Base-by-base conservation (phyloP, 2,888 invertebrate species). In the Gymnoscelis rufifasciata region DNA sequence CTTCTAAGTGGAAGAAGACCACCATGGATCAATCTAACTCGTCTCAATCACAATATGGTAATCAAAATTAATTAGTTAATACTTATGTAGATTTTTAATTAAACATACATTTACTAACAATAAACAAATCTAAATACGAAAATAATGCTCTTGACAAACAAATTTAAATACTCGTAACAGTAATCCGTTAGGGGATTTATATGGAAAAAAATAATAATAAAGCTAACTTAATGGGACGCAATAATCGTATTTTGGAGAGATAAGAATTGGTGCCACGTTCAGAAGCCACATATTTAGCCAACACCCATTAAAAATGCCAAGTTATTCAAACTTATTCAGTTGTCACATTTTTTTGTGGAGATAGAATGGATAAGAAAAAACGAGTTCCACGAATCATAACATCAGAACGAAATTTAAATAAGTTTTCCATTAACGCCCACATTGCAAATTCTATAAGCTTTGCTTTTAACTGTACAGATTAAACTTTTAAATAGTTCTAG, bases 351-450 rank as follows among this genome's bases (percentile, higher is more conserved):
- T 19, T 39, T 37, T 19, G 36, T 38, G 15, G 1, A 44, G 37
- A 38, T 38, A 39, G 54, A 36, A 38, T 48, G 19, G 40, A 60
- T 37, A 38, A n/a, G 31, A 23, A 38, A 2, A 39, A 63, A 63
- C 61, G 52, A 53, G 61, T 64, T 60, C 54, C 54, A 57, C 59
- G 62, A 57, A 57, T 61, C 24, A 48, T 56, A 62, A 60, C 59
- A 5, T 37, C 19, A 7, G 3, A 11, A 26, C 26, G 7, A 26
- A 7, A 26, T 26, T 19, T 19, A 19, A 26, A 26, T 26, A 2
- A 7, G n/a, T 8, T 26, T 6, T 26, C 10, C 7, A 6, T 19
- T n/a, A 7, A 6, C n/a, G 19, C 10, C 19, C 5, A 4, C 33
- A 15, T 15, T 15, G 7, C n/a, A 8, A 10, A 13, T 15, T 15